Base-by-base conservation (phyloP, 2,797 vertebrate genomes). In the Denticeps clupeoides region DNA sequence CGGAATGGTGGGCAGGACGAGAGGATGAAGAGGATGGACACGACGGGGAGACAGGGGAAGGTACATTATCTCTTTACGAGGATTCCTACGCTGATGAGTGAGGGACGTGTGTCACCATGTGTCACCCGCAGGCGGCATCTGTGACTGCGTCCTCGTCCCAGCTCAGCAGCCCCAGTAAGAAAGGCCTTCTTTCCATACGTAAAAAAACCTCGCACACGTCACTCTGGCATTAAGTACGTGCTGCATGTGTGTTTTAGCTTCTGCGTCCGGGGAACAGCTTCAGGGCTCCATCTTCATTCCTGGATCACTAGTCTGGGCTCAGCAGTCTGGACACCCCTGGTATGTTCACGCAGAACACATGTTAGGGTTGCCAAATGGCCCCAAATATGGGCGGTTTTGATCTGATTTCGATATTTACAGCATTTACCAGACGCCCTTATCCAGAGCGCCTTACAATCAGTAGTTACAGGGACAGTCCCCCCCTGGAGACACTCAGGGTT, bases 301-400 rank as follows among this genome's bases (percentile, higher is more conserved):
- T 12, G 80, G 81, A 28, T 79, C 77, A 22, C 62, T 83, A 37
- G 70, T 83, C 49, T 82, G 81, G 81, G 78, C 78, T 23, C 74
- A 73, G 47, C 80, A 79, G 24, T 59, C 64, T 27, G 74, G 77
- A 49, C 79, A 78, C 32, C 73, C 78, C 27, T 82, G 79, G 80
- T 82, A 71, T 37, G 27, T 21, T 35, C n/a, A 41, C 8, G 40
- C 28, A 41, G 28, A 53, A 4, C n/a, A n/a, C n/a, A n/a, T n/a
- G n/a, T n/a, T n/a, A n/a, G n/a, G n/a, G n/a, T n/a, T n/a, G n/a
- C n/a, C n/a, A n/a, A n/a, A n/a, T n/a, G n/a, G n/a, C n/a, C n/a
- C n/a, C n/a, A n/a, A n/a, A n/a, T n/a, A n/a, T n/a, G n/a, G n/a
- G n/a, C n/a, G n/a, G n/a, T n/a, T n/a, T n/a, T n/a, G n/a, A n/a